Conservation (phyloP, 2,888 invertebrate genomes). For the Agrilus mali region DNA sequence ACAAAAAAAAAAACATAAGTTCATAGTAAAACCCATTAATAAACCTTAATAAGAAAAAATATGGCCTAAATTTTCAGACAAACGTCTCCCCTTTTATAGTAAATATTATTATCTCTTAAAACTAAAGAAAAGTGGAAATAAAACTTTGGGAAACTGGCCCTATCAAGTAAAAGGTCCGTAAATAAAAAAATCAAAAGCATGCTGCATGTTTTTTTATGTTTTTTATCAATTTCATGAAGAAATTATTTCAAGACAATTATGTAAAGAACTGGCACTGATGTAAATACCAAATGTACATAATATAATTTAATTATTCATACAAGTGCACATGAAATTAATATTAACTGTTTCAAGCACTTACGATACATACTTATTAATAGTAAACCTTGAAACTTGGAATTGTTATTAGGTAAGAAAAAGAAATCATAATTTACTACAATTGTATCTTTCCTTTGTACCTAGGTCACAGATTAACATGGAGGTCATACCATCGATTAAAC, state of each 20-base stretch:
- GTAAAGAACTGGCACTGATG: too few relatives aligned
- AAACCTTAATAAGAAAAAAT: not conserved
- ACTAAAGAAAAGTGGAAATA: not conserved
- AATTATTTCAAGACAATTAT: too few relatives aligned
- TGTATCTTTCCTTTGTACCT: constrained; percentile 2
- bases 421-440: not conserved
- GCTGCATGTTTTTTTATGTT: too few relatives aligned
- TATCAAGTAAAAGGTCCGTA: constrained; percentile 11
- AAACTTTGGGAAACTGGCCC: constrained; percentile 30
- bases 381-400: too few relatives aligned
- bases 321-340: too few relatives aligned
- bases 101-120: constrained; percentile 6
- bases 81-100: not conserved
- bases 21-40: constrained; percentile 1
- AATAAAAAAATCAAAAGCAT: too few relatives aligned
- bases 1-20: constrained; percentile 12
- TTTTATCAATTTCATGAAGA: too few relatives aligned
- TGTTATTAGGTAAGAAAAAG: too few relatives aligned
- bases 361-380: too few relatives aligned
- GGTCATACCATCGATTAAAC: constrained; percentile 56
- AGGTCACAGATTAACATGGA: constrained; percentile 59
- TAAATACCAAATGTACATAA: too few relatives aligned
- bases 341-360: too few relatives aligned
- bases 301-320: too few relatives aligned
- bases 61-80: constrained; percentile 1